Percentiles rank a stretch among this genome's conserved stretches.
phyloP scores from a whole-genome alignment of 2,113 vertebrate species.

The Cyrtonyx montezumae region DNA sequence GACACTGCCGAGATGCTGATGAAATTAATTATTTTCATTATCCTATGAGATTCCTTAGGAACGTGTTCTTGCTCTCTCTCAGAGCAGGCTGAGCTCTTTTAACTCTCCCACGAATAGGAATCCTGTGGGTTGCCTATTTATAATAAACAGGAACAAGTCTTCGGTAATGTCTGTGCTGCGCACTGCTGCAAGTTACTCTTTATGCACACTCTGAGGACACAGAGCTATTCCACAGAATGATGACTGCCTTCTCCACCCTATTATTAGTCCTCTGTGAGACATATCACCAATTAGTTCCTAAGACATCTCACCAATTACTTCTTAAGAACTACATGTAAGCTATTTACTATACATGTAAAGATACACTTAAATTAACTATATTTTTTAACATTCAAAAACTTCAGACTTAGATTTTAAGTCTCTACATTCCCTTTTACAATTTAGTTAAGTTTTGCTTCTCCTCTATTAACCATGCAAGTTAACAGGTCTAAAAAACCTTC shows the following conservation, averaged over 20 bases:
- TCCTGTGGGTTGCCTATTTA: not conserved
- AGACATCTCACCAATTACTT: not conserved
- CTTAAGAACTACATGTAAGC: not conserved
- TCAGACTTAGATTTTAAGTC: not conserved
- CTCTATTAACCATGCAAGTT: not conserved
- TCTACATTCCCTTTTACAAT: not conserved
- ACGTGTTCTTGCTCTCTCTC: not conserved
- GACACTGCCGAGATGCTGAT: not conserved
- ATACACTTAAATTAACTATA: not conserved
- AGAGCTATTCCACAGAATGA: not conserved
- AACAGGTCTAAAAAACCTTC: not conserved
- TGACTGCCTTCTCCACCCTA: not conserved
- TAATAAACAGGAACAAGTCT: not conserved
- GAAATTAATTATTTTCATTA: not conserved
- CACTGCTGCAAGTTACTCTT: not conserved
- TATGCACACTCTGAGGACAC: not conserved
- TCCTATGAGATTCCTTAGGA: not conserved
- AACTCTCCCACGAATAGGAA: not conserved
- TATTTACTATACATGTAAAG: not conserved
- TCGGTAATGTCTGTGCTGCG: not conserved
- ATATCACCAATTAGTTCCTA: not conserved
- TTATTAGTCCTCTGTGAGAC: not conserved
- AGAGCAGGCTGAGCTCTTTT: not conserved
- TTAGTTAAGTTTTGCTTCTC: not conserved
- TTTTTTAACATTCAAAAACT: not conserved